A percentile compares a stretch with the other conserved stretches of the same genome.
Evolutionary conservation across 2,888 invertebrate species (phyloP).

Genomic region (Melipona bicolor): DNA sequence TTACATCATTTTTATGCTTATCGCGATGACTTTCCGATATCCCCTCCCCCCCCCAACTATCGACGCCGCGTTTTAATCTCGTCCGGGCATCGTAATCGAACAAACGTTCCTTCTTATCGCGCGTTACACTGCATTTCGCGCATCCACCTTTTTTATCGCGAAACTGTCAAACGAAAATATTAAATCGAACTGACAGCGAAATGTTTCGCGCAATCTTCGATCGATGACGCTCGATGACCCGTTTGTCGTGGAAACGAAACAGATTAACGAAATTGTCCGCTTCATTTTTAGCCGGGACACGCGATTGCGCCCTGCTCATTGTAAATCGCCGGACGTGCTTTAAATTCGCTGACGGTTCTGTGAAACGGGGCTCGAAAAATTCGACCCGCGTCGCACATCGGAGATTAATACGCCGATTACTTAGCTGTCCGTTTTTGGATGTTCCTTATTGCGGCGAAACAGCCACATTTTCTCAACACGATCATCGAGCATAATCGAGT

Average conservation of each 20-base stretch:
- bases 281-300: neutral
- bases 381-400: neutral
- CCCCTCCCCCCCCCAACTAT: too few relatives aligned
- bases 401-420: too few relatives aligned
- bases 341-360: neutral
- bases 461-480: neutral
- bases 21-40: neutral
- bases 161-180: conserved; percentile 18
- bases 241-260: conserved; percentile 10
- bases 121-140: neutral
- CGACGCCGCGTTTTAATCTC: neutral
- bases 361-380: neutral
- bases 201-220: conserved; percentile 8
- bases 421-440: neutral
- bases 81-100: neutral
- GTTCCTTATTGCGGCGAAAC: neutral
- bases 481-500: neutral
- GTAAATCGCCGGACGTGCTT: neutral
- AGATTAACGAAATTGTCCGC: conserved; percentile 3
- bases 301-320: too few relatives aligned
- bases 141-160: conserved; percentile 9
- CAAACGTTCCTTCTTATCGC: conserved; percentile 16
- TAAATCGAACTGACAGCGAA: conserved; percentile 27
- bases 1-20: neutral
- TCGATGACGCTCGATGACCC: neutral